These are phyloP conservation scores for Pseudonaja textilis DNA, from an alignment of 2,113 vertebrate genomes.

Conservation along the genomic window DNA sequence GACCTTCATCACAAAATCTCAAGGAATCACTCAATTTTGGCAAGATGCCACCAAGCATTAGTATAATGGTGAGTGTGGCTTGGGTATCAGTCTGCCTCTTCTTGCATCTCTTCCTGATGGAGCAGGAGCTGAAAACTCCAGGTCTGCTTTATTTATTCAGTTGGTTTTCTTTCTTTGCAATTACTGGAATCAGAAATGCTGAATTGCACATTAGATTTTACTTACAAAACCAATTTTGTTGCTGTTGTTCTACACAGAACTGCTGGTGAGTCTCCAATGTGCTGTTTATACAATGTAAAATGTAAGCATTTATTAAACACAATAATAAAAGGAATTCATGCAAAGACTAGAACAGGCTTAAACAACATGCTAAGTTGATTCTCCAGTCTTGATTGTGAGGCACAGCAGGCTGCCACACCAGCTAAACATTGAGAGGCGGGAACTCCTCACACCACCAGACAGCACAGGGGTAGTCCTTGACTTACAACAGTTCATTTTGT, in stretches of 20 bases:
- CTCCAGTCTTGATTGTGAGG: not conserved
- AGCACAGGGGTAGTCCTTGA: too few species aligned
- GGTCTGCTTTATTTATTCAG: not conserved
- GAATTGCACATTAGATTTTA: constrained; percentile 9
- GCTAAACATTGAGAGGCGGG: not conserved
- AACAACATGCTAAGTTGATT: not conserved
- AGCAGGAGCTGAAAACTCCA: not conserved
- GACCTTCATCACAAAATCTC: not conserved
- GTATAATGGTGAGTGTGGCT: not conserved
- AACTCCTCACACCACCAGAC: not conserved
- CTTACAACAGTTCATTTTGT: too few species aligned
- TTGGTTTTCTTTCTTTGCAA: not conserved
- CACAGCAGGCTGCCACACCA: not conserved
- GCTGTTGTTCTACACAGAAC: not conserved
- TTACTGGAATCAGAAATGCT: not conserved
- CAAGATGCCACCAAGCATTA: not conserved
- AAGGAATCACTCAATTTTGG: not conserved
- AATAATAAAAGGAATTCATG: constrained; percentile 9
- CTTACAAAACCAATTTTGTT: constrained; percentile 5
- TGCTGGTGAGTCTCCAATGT: constrained; percentile 11
- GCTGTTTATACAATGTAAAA: not conserved
- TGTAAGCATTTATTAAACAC: constrained; percentile 19
- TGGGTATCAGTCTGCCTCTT: not conserved
- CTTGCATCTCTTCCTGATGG: not conserved
- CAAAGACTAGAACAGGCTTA: not conserved